A percentile compares a stretch with the other conserved stretches of the same genome.
Evolutionary conservation across 2,113 vertebrate genomes (phyloP).

Genomic region (Gadus macrocephalus): DNA sequence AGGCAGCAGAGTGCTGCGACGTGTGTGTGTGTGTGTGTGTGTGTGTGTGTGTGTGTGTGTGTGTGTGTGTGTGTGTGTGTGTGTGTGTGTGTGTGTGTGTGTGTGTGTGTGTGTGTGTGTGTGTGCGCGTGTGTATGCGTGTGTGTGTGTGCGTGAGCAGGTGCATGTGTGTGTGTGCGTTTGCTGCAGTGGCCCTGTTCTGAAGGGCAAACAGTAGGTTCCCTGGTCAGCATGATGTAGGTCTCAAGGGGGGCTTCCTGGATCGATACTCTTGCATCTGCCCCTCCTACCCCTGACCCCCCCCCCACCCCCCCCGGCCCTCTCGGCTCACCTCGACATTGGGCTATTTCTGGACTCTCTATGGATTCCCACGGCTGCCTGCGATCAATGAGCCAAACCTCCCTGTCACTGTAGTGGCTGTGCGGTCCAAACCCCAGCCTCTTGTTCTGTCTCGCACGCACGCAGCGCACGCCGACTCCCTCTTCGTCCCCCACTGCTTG

Average conservation of each 20-base stretch:
- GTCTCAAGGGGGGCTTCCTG: constrained; percentile 49
- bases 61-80: constrained; percentile 4
- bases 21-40: constrained; percentile 8
- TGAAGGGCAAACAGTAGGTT: constrained; percentile 59
- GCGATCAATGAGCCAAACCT: constrained; percentile 58
- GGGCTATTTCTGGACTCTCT: constrained; percentile 62
- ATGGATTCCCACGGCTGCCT: constrained; percentile 52
- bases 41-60: constrained; percentile 11
- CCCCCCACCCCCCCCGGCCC: constrained; percentile 33
- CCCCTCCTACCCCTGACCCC: constrained; percentile 11
- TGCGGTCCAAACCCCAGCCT: no score
- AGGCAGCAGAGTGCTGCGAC: constrained; percentile 10
- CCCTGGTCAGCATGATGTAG: constrained; percentile 63
- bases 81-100: constrained; percentile 34
- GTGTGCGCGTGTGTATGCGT: constrained; percentile 10
- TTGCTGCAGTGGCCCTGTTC: constrained; percentile 61
- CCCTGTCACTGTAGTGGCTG: constrained; percentile 31
- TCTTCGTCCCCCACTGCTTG: constrained; percentile 11
- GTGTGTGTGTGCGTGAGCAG: neutral
- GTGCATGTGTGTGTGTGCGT: constrained; percentile 25
- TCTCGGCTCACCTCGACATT: constrained; percentile 52
- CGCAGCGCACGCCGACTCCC: neutral
- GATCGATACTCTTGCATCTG: constrained; percentile 56
- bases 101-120: constrained; percentile 5
- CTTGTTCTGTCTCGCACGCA: no score